Conservation (phyloP, 2,888 invertebrate species). For the Andrena praecox region DNA sequence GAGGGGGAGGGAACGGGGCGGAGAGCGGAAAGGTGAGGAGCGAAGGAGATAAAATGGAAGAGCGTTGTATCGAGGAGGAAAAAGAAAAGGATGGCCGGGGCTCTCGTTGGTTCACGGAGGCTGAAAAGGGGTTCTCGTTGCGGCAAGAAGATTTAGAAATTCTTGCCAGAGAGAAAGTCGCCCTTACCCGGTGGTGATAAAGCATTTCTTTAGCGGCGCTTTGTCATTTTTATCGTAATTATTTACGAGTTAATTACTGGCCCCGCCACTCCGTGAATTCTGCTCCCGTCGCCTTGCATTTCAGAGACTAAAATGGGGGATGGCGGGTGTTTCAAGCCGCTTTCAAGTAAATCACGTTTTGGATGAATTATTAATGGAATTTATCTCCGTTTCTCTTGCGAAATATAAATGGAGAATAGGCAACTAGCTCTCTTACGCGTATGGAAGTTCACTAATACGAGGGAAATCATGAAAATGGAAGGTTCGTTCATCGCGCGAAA, state of each 20-base stretch:
- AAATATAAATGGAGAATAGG: neutral
- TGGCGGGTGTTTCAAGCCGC: constrained; percentile 11
- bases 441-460: constrained; percentile 19
- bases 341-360: neutral
- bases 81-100: constrained; percentile 26
- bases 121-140: constrained; percentile 68
- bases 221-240: constrained; percentile 84
- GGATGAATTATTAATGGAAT: constrained; percentile 34
- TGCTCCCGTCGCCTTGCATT: constrained; percentile 2
- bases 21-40: constrained; percentile 26
- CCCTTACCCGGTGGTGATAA: constrained; percentile 71
- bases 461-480: constrained; percentile 55
- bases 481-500: constrained; percentile 58
- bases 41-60: constrained; percentile 38
- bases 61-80: constrained; percentile 38
- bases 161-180: constrained; percentile 54
- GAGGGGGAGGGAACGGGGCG: constrained; percentile 33
- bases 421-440: neutral
- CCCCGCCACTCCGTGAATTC: constrained; percentile 32
- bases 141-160: constrained; percentile 76
- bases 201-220: constrained; percentile 75
- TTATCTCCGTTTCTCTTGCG: constrained; percentile 3
- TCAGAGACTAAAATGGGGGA: constrained; percentile 22
- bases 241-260: constrained; percentile 82
- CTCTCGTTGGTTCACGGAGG: constrained; percentile 13